These are phyloP conservation scores for Resseliella maxima DNA, from an alignment of 2,888 invertebrate genomes.

Conservation along the genomic window DNA sequence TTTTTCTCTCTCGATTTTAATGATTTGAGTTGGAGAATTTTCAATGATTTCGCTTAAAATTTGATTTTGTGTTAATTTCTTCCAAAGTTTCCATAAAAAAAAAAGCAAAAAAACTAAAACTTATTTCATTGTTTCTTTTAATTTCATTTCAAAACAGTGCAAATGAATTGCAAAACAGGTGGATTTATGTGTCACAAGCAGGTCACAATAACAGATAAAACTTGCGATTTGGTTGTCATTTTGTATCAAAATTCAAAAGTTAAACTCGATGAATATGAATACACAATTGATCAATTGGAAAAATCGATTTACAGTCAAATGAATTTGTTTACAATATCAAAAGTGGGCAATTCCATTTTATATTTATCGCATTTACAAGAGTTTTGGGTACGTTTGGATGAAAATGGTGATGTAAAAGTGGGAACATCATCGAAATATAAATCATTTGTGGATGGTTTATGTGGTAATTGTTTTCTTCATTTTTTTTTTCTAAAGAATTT, in stretches of 20 bases:
- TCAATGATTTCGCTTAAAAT: not conserved
- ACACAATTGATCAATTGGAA: conserved; percentile 65
- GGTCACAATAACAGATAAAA: conserved; percentile 72
- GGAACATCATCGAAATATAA: conserved; percentile 75
- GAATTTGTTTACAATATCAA: conserved; percentile 74
- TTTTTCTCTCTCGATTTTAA: not conserved
- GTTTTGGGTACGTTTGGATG: conserved; percentile 79
- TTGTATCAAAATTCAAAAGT: conserved; percentile 73
- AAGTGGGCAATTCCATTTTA: conserved; percentile 76
- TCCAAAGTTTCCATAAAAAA: too few relatives aligned
- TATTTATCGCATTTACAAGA: conserved; percentile 78
- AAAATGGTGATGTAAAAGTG: conserved; percentile 76
- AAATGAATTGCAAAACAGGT: conserved; percentile 73
- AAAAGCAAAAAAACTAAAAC: too few relatives aligned
- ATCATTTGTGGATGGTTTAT: conserved; percentile 80
- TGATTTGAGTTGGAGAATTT: not conserved
- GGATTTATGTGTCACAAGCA: conserved; percentile 72
- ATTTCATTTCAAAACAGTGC: conserved; percentile 69
- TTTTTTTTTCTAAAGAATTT: too few relatives aligned
- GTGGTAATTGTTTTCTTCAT: too few relatives aligned
- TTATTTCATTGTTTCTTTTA: not conserved
- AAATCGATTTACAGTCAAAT: conserved; percentile 65
- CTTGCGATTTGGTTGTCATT: conserved; percentile 69
- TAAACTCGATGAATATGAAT: conserved; percentile 75
- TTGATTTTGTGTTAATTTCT: too few relatives aligned